Evolutionary conservation across 2,888 invertebrate genomes (phyloP).

Genomic region (Phorcus lineatus): DNA sequence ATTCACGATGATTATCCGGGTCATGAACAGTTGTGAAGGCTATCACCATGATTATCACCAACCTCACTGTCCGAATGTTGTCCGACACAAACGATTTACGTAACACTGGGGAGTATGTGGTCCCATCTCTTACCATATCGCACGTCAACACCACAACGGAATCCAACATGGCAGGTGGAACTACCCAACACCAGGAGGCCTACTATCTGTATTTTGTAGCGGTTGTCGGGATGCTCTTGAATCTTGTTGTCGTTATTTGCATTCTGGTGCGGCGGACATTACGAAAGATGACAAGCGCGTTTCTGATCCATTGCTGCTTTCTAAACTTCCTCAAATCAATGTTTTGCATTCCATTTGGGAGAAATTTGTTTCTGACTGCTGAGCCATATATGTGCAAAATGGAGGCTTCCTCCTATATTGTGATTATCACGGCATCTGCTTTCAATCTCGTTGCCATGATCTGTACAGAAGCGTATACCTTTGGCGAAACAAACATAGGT

Average conservation of each 20-base stretch:
- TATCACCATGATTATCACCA: background rate
- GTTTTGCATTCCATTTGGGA: constrained; percentile 74
- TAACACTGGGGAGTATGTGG: constrained; percentile 15
- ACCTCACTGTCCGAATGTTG: background rate
- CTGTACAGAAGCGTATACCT: constrained; percentile 74
- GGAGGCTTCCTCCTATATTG: constrained; percentile 72
- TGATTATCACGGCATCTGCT: constrained; percentile 73
- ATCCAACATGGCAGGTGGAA: constrained; percentile 9
- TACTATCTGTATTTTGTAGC: constrained; percentile 72
- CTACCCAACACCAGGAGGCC: constrained; percentile 65
- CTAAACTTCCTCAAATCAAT: constrained; percentile 72
- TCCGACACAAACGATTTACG: background rate
- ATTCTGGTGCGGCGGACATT: constrained; percentile 65
- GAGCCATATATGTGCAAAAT: constrained; percentile 69
- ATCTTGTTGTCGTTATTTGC: constrained; percentile 67
- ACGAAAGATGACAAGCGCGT: constrained; percentile 73
- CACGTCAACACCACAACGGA: background rate
- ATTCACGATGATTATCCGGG: background rate
- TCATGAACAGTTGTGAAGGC: background rate
- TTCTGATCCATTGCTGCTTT: constrained; percentile 73
- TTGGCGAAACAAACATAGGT: constrained; percentile 71
- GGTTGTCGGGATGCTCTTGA: constrained; percentile 69
- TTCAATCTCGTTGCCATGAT: constrained; percentile 76
- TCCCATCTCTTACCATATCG: background rate
- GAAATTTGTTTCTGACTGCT: constrained; percentile 66